Percentiles rank a stretch among this genome's conserved stretches.
Evolutionary conservation across 2,797 vertebrate species (phyloP).

Genomic region (Poeciliopsis turneri): DNA sequence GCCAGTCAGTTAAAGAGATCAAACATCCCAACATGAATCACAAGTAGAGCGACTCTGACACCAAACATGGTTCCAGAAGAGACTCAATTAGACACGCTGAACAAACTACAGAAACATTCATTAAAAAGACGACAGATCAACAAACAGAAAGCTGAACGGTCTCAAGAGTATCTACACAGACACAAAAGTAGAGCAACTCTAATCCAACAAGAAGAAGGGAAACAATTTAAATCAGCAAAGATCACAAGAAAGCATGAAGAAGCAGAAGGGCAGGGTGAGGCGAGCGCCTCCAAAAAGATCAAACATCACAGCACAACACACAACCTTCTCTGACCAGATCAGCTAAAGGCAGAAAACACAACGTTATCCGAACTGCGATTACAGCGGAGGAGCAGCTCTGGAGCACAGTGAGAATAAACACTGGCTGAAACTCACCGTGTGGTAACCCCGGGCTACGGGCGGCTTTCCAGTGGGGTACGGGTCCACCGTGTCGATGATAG

Average conservation of each 20-base stretch:
- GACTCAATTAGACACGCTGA: conserved; percentile 1
- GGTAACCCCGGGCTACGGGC: conserved; percentile 92
- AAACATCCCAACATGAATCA: background rate
- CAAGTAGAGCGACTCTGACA: background rate
- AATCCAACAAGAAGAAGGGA: background rate
- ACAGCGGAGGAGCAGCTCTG: conserved; percentile 6
- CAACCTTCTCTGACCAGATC: conserved; percentile 20
- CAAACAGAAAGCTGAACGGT: conserved; percentile 31
- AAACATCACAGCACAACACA: conserved; percentile 28
- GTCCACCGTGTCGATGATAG: conserved; percentile 98
- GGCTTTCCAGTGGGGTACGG: conserved; percentile 94
- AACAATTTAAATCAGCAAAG: conserved; percentile 17
- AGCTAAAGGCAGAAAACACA: conserved; percentile 15
- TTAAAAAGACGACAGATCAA: conserved; percentile 4
- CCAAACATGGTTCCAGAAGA: conserved; percentile 16
- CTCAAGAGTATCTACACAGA: conserved; percentile 16
- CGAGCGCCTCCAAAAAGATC: background rate
- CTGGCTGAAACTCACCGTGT: conserved; percentile 87
- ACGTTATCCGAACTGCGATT: background rate
- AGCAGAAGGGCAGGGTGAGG: background rate
- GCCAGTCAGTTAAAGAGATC: background rate
- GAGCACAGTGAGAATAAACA: background rate
- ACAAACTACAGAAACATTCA: conserved; percentile 1
- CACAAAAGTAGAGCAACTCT: conserved; percentile 18
- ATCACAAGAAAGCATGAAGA: conserved; percentile 20